Percentiles rank a stretch among this genome's conserved stretches.
Conservation (phyloP, 2,797 vertebrate genomes). For the Lycodopsis pacificus region DNA sequence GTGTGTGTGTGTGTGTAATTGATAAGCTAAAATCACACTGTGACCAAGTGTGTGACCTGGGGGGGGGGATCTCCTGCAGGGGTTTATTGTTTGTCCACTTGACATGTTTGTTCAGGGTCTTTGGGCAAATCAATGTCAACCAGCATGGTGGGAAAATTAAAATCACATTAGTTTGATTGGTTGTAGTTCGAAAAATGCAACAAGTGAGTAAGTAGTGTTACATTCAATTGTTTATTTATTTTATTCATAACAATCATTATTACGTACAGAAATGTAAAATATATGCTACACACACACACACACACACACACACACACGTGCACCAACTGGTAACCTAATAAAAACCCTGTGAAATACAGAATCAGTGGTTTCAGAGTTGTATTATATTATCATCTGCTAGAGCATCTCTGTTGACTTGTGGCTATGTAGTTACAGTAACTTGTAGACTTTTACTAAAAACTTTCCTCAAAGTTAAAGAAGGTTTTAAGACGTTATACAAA, state of each 20-base stretch:
- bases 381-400: neutral
- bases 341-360: neutral
- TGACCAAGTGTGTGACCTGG: slow-evolving; percentile 24
- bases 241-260: neutral
- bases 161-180: neutral
- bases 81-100: slow-evolving; percentile 38
- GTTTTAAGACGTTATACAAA: neutral
- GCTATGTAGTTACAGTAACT: neutral
- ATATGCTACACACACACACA: neutral
- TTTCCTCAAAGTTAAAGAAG: neutral
- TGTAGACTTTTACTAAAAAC: neutral
- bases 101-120: slow-evolving; percentile 36
- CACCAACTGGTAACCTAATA: no score
- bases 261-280: neutral
- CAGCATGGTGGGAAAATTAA: slow-evolving; percentile 66
- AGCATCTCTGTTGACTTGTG: neutral
- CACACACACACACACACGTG: no score
- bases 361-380: neutral
- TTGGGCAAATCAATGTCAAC: slow-evolving; percentile 63
- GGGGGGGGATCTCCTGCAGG: slow-evolving; percentile 35
- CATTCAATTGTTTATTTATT: neutral
- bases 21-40: slow-evolving; percentile 31
- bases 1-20: slow-evolving; percentile 30
- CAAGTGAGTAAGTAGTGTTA: no score
- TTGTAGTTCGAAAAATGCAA: neutral